Base-by-base conservation (phyloP, 2,888 invertebrate genomes). In the Chaetogeoica ovagalla region DNA sequence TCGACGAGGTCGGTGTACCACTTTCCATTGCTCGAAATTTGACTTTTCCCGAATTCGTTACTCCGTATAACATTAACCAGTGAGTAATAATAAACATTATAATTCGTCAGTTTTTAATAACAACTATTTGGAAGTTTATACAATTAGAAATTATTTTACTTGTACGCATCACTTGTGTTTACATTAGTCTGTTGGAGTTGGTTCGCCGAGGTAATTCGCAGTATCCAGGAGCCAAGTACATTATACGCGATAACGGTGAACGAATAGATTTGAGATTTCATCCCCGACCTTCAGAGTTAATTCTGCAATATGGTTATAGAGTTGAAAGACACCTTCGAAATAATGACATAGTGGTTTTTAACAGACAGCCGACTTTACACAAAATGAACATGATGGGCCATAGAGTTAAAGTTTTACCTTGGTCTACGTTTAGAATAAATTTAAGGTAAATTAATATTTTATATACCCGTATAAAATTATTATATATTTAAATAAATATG, bases 371-470 rank as follows among this genome's bases (percentile, higher is more conserved):
- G 0, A 99, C 99, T 2, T 90, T 99, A 8, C 99, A 99, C 88
- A 99, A 99, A 88, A 99, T 99, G 99, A 96, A 96, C 92, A 99
- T 99, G 99, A 99, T 99, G 99, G 98, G 99, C 83, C 99, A 99
- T 88, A 91, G 95, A 85, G 96, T 96, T 0, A 95, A 95, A 87
- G 97, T 99, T 13, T 88, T 99, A 81, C 99, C 99, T 0, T 99
- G 99, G 99, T 99, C 98, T 68, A 99, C 99, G 83, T 99, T 99
- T 88, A 93, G 99, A 82, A 95, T 99, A 94, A 99, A 99, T 88
- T 89, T 99, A 74, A 92, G 92, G 87, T 91, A 84, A 69, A 37
- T 39, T 60, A 37, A 8, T 59, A 8, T 37, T 30, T 30, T 30
- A 15, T 57, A 69, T 30, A 30, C 30, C 4, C 4, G 4, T 57